Evolutionary conservation across 2,888 invertebrate genomes (phyloP), one percentile per base, ranked within the genome.

Genomic region (Drosophila mulleri): DNA sequence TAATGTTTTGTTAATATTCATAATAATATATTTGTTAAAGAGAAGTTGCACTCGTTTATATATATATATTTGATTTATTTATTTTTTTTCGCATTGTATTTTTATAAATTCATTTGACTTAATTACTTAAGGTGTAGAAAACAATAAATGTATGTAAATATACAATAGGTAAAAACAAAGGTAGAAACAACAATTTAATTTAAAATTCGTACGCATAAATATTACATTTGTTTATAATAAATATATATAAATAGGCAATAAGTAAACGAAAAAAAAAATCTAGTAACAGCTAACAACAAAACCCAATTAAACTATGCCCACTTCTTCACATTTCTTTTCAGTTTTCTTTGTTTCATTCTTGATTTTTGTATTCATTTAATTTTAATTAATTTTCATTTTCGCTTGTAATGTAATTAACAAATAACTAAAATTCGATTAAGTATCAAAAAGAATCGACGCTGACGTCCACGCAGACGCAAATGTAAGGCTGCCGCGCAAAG

Each of bases 121-220:
- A 78, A 80, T 81, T 78, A 84, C 85, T 89, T 88, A 86, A 75
- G 75, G 75, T 78, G 77, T 87, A 87, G 58, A 63, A 85, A 85
- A 89, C 76, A 85, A 87, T 80, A 72, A 62, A 61, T 69, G 74
- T 71, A 57, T 77, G 53, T 70, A 80, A 65, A 66, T 71, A 68
- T 78, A 80, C 66, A 72, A 64, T 66, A 67, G 52, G 60, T 73
- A 73, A 78, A 80, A 72, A 73, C 81, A 72, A 75, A 74, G 74
- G 69, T 82, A 80, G 75, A 89, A 82, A 82, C 79, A 83, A 84
- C 86, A 83, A 89, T 76, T 82, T 80, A 61, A 73, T 66, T 81
- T 69, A 72, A 72, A 74, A 71, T 70, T 72, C 73, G 61, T 72
- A 72, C 79, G 75, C 78, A 82, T 81, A 76, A 77, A 75, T 73